These are phyloP conservation scores for Notospermus geniculatus DNA, from an alignment of 1,140 invertebrate genomes.

Conservation along the genomic window DNA sequence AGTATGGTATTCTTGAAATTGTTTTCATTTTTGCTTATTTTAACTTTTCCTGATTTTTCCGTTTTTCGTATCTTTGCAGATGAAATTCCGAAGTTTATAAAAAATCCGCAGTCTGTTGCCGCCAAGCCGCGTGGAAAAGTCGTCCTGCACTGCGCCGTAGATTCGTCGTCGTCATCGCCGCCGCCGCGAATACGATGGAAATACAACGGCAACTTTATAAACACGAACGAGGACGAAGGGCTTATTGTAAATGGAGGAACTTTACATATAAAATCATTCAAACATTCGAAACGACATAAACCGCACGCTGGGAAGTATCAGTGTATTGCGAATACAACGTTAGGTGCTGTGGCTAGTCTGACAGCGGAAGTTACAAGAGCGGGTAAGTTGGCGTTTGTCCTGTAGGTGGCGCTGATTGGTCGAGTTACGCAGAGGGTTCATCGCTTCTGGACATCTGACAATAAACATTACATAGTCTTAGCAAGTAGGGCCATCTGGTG, in stretches of 20 bases:
- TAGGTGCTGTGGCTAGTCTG: slow-evolving; percentile 3
- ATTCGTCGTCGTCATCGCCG: no score
- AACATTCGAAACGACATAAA: slow-evolving; percentile 6
- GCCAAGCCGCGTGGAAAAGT: background rate
- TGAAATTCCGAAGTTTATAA: slow-evolving; percentile 1
- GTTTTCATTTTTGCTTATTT: no score
- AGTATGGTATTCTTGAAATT: no score
- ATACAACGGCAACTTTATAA: slow-evolving; percentile 8
- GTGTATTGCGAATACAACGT: background rate
- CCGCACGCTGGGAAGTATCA: slow-evolving; percentile 7
- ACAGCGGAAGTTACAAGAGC: background rate
- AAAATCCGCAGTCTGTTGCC: background rate
- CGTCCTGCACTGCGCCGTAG: background rate
- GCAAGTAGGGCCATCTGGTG: no score
- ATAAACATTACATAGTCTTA: no score
- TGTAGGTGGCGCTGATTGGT: no score
- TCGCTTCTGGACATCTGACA: no score
- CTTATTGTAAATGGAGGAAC: background rate
- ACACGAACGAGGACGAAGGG: background rate
- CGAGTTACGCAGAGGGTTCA: no score
- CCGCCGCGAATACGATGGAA: slow-evolving; percentile 4
- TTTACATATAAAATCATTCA: slow-evolving; percentile 10
- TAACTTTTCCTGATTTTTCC: no score
- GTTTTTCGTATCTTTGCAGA: slow-evolving; percentile 15
- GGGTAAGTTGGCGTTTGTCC: no score